phyloP scores from a whole-genome alignment of 2,113 vertebrate genomes.

The Pluvialis apricaria region DNA sequence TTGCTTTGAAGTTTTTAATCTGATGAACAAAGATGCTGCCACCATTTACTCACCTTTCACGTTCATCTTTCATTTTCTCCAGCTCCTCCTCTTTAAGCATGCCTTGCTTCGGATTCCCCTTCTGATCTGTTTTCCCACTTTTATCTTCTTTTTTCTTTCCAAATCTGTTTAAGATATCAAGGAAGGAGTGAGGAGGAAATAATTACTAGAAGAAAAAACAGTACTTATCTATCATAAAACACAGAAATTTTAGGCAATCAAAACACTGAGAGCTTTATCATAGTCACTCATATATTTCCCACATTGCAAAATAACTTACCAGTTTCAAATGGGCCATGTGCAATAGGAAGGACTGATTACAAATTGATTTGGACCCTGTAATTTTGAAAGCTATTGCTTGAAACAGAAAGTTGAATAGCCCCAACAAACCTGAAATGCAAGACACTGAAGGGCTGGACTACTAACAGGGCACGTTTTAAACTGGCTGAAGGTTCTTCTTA shows the following conservation, averaged over 20 bases:
- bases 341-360: background rate
- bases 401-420: background rate
- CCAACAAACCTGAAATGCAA: background rate
- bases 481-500: background rate
- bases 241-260: background rate
- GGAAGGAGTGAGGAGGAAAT: background rate
- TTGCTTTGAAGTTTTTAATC: background rate
- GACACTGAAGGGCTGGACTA: background rate
- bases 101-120: constrained; percentile 73
- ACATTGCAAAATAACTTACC: background rate
- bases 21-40: background rate
- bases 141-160: constrained; percentile 94
- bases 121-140: constrained; percentile 80
- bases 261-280: background rate
- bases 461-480: background rate
- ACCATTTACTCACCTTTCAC: constrained; percentile 70
- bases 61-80: constrained; percentile 86
- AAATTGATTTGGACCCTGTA: background rate
- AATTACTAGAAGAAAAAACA: background rate
- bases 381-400: background rate
- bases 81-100: constrained; percentile 82
- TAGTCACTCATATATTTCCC: background rate
- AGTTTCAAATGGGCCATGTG: background rate
- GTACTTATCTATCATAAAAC: background rate
- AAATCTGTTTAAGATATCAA: constrained; percentile 77